These are phyloP conservation scores for Tipula unca DNA, from an alignment of 2,888 invertebrate species.

Conservation along the genomic window DNA sequence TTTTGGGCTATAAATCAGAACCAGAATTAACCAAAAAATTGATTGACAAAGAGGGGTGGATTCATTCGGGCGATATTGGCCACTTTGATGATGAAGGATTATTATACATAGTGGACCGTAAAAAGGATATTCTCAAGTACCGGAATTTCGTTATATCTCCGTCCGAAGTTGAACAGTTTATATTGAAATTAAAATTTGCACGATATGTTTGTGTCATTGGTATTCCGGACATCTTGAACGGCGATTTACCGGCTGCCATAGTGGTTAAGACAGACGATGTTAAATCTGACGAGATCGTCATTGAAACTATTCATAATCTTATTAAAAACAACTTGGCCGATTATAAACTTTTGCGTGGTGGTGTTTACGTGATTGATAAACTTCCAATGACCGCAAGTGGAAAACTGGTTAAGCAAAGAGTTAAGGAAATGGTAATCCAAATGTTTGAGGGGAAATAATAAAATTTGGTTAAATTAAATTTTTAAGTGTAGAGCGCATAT, in stretches of 20 bases:
- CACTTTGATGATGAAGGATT: conserved; percentile 23
- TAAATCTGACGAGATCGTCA: background rate
- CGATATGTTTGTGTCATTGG: conserved; percentile 17
- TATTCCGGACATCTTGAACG: background rate
- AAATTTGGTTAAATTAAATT: too few relatives aligned
- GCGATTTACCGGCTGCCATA: background rate
- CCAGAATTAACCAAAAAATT: conserved; percentile 3
- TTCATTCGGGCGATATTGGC: conserved; percentile 23
- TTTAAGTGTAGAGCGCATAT: too few relatives aligned
- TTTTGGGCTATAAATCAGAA: conserved; percentile 16
- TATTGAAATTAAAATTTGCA: conserved; percentile 20
- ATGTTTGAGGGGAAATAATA: background rate
- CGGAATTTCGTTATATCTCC: conserved; percentile 18
- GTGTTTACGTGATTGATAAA: conserved; percentile 14
- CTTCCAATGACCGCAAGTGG: conserved; percentile 20
- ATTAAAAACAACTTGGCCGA: background rate
- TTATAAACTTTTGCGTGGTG: background rate
- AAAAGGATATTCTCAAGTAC: conserved; percentile 22
- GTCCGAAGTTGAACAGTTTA: conserved; percentile 22
- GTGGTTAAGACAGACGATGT: background rate
- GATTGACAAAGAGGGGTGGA: conserved; percentile 21
- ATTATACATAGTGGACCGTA: conserved; percentile 21
- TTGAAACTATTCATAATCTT: background rate
- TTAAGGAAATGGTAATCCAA: background rate
- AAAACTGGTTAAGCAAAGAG: background rate